These are phyloP conservation scores for Lingula anatina DNA, from an alignment of 2,888 invertebrate species.

Conservation along the genomic window DNA sequence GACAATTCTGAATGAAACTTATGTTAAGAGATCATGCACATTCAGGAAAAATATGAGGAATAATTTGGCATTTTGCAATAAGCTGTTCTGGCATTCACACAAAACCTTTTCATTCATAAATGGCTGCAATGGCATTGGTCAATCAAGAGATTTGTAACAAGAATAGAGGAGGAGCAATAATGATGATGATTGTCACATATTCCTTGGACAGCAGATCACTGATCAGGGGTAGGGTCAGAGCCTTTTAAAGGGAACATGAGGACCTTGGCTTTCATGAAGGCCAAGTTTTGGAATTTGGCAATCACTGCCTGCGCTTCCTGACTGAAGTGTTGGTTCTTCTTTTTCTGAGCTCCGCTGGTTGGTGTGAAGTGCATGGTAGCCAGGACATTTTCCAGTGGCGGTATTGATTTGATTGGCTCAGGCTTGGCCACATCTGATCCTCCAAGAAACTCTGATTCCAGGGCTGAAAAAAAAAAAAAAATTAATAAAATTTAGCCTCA, in stretches of 20 bases:
- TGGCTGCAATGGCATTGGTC: no score
- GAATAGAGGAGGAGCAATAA: no score
- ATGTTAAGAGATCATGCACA: no score
- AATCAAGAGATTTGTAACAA: no score
- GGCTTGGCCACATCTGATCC: conserved; percentile 10
- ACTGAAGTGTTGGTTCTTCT: conserved; percentile 27
- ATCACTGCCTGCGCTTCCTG: conserved; percentile 44
- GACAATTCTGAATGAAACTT: no score
- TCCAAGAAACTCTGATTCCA: conserved; percentile 36
- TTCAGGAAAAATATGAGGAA: no score
- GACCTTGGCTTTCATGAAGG: conserved; percentile 52
- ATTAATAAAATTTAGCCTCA: conserved; percentile 1
- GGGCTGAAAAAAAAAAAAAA: conserved; percentile 18
- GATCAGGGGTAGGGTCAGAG: no score
- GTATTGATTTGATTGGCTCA: conserved; percentile 17
- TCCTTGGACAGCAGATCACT: no score
- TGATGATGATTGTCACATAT: no score
- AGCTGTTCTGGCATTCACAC: no score
- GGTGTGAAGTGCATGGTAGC: conserved; percentile 38
- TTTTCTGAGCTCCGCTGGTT: conserved; percentile 23
- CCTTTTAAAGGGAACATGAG: conserved; percentile 52
- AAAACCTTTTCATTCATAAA: no score
- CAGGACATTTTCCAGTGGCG: conserved; percentile 42
- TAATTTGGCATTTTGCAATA: no score
- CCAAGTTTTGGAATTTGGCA: conserved; percentile 45